phyloP scores from a whole-genome alignment of 2,797 vertebrate genomes.

The Coilia nasus region DNA sequence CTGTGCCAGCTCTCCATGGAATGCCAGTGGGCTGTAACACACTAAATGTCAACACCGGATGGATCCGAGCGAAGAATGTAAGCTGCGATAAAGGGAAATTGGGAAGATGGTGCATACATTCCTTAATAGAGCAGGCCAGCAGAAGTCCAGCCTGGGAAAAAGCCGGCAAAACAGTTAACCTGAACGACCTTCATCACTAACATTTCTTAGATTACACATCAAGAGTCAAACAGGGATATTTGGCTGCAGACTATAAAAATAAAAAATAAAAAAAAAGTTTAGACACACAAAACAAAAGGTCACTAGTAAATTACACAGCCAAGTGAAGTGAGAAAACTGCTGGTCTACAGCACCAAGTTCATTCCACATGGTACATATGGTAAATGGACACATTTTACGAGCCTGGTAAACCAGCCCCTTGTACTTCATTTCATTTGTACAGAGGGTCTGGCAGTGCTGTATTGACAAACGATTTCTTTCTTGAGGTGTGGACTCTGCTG shows the following conservation, averaged over 20 bases:
- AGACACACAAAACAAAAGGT: neutral
- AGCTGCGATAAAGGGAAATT: slow-evolving; percentile 54
- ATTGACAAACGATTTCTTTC: no score
- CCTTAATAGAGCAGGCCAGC: slow-evolving; percentile 1
- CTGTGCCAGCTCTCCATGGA: slow-evolving; percentile 63
- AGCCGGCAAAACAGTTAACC: slow-evolving; percentile 26
- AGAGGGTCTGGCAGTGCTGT: no score
- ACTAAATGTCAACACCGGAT: slow-evolving; percentile 67
- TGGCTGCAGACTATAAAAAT: neutral
- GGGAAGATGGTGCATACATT: slow-evolving; percentile 49
- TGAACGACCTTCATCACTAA: neutral
- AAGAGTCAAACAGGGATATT: neutral
- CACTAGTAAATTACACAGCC: neutral
- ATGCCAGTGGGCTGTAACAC: slow-evolving; percentile 61
- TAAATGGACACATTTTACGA: no score
- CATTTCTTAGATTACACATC: neutral
- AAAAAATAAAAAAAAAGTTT: neutral
- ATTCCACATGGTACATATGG: neutral
- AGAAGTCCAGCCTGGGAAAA: slow-evolving; percentile 30
- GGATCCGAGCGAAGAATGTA: slow-evolving; percentile 51
- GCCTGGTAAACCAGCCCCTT: no score
- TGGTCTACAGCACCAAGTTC: neutral
- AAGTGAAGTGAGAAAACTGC: neutral
- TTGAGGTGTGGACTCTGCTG: no score
- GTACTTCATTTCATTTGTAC: no score